These are phyloP conservation scores for Zonotrichia leucophrys DNA, from an alignment of 2,113 vertebrate species.

Conservation along the genomic window DNA sequence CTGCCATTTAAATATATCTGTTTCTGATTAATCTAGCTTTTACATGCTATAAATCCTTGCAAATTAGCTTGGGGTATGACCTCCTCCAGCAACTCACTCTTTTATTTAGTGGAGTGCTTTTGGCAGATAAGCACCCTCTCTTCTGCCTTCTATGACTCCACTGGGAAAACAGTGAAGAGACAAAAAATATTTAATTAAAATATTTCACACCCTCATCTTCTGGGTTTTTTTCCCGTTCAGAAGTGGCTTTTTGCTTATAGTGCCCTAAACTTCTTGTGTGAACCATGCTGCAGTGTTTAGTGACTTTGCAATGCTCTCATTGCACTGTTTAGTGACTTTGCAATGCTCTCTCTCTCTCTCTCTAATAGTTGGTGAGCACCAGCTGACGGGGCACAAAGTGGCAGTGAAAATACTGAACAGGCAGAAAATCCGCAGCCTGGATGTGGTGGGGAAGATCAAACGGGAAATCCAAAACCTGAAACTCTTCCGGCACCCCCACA, in stretches of 20 bases:
- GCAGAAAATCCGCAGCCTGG: constrained; percentile 97
- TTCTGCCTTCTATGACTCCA: background rate
- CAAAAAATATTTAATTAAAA: background rate
- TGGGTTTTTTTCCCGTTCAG: background rate
- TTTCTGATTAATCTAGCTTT: constrained; percentile 5
- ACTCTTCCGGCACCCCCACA: constrained; percentile 97
- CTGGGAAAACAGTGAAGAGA: background rate
- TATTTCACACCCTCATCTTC: background rate
- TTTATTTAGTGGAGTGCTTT: constrained; percentile 8
- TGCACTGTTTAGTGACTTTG: background rate
- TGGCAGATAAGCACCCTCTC: background rate
- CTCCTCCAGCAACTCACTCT: background rate
- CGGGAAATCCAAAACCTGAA: constrained; percentile 98
- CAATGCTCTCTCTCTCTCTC: constrained; percentile 44
- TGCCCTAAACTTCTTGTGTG: background rate
- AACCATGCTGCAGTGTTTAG: background rate
- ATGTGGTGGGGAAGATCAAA: constrained; percentile 99
- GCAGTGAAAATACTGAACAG: constrained; percentile 98
- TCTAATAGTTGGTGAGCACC: constrained; percentile 91
- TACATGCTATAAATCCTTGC: constrained; percentile 11
- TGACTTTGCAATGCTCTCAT: constrained; percentile 43
- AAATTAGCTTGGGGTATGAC: constrained; percentile 15
- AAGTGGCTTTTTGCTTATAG: background rate
- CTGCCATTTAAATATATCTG: background rate
- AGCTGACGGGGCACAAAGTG: constrained; percentile 96